Conservation (phyloP, 2,888 invertebrate species). For the Lomographa bimaculata region DNA sequence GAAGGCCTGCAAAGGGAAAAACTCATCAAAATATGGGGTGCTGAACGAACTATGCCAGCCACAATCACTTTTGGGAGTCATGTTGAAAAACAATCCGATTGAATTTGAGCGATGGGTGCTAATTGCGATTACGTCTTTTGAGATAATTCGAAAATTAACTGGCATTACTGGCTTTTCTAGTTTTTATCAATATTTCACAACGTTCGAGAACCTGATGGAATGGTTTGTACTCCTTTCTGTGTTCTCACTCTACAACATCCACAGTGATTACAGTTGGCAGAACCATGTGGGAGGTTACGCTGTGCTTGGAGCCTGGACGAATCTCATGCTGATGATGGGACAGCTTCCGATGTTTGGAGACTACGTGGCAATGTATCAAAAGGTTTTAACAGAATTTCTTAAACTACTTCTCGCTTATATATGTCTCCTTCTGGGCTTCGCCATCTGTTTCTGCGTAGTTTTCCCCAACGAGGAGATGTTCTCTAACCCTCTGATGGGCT, state of each 20-base stretch:
- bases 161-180: conserved; percentile 92
- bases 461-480: conserved; percentile 93
- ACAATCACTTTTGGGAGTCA: conserved; percentile 88
- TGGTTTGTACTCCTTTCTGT: conserved; percentile 94
- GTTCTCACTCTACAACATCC: conserved; percentile 91
- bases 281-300: conserved; percentile 94
- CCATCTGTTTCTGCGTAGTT: conserved; percentile 93
- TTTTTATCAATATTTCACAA: conserved; percentile 90
- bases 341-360: conserved; percentile 94
- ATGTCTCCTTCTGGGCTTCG: conserved; percentile 92
- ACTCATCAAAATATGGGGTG: conserved; percentile 76
- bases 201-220: conserved; percentile 93
- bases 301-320: conserved; percentile 93
- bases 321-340: conserved; percentile 94
- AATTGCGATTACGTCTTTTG: conserved; percentile 89
- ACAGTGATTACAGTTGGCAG: conserved; percentile 92
- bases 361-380: conserved; percentile 95
- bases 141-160: conserved; percentile 90
- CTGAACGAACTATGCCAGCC: conserved; percentile 89
- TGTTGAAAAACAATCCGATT: conserved; percentile 89
- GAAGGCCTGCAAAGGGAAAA: conserved; percentile 84
- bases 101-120: conserved; percentile 92
- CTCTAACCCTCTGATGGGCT: conserved; percentile 91
- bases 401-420: conserved; percentile 92
- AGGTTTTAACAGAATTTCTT: conserved; percentile 92